These are phyloP conservation scores for Pocillopora damicornis DNA, from an alignment of 64 coral and sea anemone genomes.

Conservation along the genomic window DNA sequence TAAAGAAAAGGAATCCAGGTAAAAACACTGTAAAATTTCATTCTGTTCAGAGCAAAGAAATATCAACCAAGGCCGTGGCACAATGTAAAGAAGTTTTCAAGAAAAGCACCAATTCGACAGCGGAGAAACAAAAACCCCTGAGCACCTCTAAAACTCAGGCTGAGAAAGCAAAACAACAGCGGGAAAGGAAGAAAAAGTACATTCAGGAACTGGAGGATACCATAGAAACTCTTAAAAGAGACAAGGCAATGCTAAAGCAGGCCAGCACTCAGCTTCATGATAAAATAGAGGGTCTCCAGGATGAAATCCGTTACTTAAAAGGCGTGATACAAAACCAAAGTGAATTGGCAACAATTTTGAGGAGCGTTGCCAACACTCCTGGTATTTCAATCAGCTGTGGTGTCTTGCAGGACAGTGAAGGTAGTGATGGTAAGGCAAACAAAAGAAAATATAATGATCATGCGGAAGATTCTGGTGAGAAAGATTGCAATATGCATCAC, in stretches of 20 bases:
- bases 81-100: not conserved
- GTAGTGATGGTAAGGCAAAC: conserved; percentile 10
- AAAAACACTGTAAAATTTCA: not conserved
- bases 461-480: not conserved
- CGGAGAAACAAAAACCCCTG: not conserved
- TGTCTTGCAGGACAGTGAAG: conserved; percentile 17
- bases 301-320: conserved; percentile 79
- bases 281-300: conserved; percentile 39
- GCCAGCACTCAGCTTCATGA: not conserved
- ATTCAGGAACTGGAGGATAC: conserved; percentile 63
- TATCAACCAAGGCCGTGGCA: not conserved
- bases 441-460: conserved; percentile 22
- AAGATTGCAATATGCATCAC: conserved; percentile 5
- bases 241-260: conserved; percentile 45
- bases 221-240: conserved; percentile 44
- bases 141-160: conserved; percentile 30
- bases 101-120: not conserved
- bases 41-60: not conserved
- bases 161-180: conserved; percentile 41
- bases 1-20: not conserved
- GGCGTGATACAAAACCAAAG: conserved; percentile 82
- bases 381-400: conserved; percentile 59
- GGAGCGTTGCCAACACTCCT: conserved; percentile 42
- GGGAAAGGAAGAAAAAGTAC: conserved; percentile 79
- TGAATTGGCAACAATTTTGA: conserved; percentile 71